A percentile compares a stretch with the other conserved stretches of the same genome.
Evolutionary conservation across 2,888 invertebrate genomes (phyloP).

Genomic region (Neocrepidodera transversa): DNA sequence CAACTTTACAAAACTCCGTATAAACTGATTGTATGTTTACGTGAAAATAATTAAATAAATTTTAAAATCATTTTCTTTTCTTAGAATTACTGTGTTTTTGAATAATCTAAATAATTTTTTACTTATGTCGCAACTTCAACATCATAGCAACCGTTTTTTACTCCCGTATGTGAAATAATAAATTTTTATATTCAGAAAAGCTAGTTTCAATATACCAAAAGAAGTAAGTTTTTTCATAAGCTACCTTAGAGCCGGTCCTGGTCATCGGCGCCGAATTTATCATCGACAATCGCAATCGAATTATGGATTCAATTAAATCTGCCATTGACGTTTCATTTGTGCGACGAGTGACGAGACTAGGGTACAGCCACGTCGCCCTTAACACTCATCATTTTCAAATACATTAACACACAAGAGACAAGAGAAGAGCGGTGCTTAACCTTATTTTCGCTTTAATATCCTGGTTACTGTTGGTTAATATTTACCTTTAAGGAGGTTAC

Average conservation of each 20-base stretch:
- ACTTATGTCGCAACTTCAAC: too few species aligned
- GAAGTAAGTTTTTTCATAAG: too few species aligned
- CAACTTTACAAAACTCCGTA: too few species aligned
- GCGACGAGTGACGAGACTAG: constrained; percentile 25
- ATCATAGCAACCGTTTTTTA: too few species aligned
- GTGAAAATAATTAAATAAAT: too few species aligned
- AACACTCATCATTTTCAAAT: constrained; percentile 37
- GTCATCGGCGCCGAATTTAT: constrained; percentile 22
- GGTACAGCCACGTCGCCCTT: constrained; percentile 24
- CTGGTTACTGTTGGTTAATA: constrained; percentile 9
- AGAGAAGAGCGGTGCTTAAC: constrained; percentile 30
- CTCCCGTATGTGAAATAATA: too few species aligned
- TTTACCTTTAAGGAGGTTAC: constrained; percentile 16
- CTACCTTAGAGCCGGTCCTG: constrained; percentile 1
- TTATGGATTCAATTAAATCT: constrained; percentile 39
- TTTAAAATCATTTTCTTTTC: too few species aligned
- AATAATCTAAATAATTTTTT: too few species aligned
- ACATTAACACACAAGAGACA: constrained; percentile 33
- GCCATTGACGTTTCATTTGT: constrained; percentile 40
- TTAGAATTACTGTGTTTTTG: too few species aligned
- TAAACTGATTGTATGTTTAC: too few species aligned
- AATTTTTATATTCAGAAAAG: too few species aligned
- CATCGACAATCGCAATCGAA: constrained; percentile 36
- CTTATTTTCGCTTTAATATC: constrained; percentile 26
- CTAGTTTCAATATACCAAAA: too few species aligned